These are phyloP conservation scores for Euura lappo DNA, from an alignment of 1,140 invertebrate genomes.

Conservation along the genomic window DNA sequence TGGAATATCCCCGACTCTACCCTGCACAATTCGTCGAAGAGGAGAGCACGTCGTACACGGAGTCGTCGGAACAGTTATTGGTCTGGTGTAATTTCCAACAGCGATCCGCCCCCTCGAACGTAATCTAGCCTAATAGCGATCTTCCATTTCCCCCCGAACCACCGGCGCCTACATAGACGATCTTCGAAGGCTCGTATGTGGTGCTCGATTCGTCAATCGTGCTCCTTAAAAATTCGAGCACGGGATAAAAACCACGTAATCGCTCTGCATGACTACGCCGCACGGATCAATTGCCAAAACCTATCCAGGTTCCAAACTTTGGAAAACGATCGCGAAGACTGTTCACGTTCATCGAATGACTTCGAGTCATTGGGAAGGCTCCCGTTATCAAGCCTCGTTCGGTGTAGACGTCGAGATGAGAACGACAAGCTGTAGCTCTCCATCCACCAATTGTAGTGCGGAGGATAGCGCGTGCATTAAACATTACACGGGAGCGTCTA, in stretches of 20 bases:
- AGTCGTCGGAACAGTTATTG: constrained; percentile 11
- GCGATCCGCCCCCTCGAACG: constrained; percentile 14
- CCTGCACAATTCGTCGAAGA: not conserved
- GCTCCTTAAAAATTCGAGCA: not conserved
- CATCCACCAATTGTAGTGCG: too few species aligned
- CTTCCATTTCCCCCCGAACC: not conserved
- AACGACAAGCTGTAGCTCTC: too few species aligned
- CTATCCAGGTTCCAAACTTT: too few species aligned
- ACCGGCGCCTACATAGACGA: not conserved
- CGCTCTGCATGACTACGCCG: too few species aligned
- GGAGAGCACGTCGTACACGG: not conserved
- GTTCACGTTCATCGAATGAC: too few species aligned
- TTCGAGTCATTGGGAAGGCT: too few species aligned
- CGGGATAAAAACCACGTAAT: not conserved
- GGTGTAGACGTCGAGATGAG: too few species aligned
- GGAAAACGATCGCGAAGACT: too few species aligned
- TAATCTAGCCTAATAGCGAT: constrained; percentile 18
- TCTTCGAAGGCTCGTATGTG: not conserved
- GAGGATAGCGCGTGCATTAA: too few species aligned
- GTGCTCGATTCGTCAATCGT: not conserved
- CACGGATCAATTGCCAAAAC: too few species aligned
- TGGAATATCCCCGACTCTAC: not conserved
- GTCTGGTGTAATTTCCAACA: constrained; percentile 16
- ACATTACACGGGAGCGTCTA: too few species aligned
- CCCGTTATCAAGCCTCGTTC: too few species aligned